phyloP scores from a whole-genome alignment of 1,140 invertebrate species.

The Globodera rostochiensis region DNA sequence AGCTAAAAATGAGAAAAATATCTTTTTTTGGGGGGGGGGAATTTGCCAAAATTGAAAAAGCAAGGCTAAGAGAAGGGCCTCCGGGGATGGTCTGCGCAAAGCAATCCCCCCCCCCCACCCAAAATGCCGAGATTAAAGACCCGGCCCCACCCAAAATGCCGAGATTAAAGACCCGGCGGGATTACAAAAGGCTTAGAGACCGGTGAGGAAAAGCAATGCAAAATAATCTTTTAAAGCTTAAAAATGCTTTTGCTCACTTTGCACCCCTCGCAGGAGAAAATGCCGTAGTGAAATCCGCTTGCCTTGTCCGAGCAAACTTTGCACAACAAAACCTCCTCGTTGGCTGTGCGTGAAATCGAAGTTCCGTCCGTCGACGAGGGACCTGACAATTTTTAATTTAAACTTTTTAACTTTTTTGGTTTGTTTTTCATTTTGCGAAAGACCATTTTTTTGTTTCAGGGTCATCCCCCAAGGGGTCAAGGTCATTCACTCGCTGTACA shows the following conservation, averaged over 20 bases:
- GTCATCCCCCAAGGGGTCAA: not conserved
- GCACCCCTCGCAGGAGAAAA: slow-evolving; percentile 98
- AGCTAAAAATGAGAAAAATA: no score
- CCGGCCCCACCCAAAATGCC: no score
- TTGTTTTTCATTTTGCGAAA: not conserved
- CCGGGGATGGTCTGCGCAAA: no score
- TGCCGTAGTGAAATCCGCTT: slow-evolving; percentile 97
- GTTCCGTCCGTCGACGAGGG: not conserved
- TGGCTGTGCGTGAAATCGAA: not conserved
- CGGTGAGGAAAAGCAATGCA: no score
- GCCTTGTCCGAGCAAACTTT: slow-evolving; percentile 99
- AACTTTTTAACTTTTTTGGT: slow-evolving; percentile 2
- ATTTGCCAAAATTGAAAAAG: no score
- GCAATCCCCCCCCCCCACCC: no score
- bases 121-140: no score
- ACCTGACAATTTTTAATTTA: not conserved
- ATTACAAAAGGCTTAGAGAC: no score
- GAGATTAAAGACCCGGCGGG: no score
- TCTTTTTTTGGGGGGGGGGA: no score
- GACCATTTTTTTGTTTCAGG: not conserved
- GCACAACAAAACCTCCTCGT: slow-evolving; percentile 74
- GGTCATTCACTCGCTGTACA: not conserved
- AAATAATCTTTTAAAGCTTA: not conserved
- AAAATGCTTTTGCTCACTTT: slow-evolving; percentile 76
- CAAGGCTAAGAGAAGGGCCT: no score